phyloP scores from a whole-genome alignment of 2,888 invertebrate genomes.

The Gastracanthus pulcherrimus region DNA sequence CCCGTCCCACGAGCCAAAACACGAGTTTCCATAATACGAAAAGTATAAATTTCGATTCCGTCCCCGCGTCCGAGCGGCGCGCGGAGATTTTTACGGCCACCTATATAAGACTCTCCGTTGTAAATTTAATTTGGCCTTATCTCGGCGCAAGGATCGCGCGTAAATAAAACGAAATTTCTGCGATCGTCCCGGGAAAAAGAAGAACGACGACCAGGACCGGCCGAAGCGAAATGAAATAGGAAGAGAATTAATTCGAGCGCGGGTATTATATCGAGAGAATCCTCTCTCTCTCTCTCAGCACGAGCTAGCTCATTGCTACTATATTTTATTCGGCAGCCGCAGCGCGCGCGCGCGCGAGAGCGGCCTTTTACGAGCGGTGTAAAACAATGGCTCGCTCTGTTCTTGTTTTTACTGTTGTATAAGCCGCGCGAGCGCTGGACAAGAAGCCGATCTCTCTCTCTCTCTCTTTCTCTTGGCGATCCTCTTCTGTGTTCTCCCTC shows the following conservation, averaged over 20 bases:
- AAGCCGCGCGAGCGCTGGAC: conserved; percentile 44
- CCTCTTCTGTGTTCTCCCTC: too few relatives aligned
- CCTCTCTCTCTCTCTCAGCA: background rate
- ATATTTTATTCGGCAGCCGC: conserved; percentile 66
- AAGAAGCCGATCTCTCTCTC: conserved; percentile 34
- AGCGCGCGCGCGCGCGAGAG: too few relatives aligned
- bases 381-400: conserved; percentile 72
- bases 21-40: too few relatives aligned
- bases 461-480: background rate
- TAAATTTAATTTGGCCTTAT: conserved; percentile 56
- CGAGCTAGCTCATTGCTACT: conserved; percentile 56
- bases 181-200: background rate
- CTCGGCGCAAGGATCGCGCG: conserved; percentile 37
- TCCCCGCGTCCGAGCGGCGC: background rate
- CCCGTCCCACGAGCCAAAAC: too few relatives aligned
- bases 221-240: conserved; percentile 44
- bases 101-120: conserved; percentile 11
- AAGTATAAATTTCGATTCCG: too few relatives aligned
- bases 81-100: conserved; percentile 41
- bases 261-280: background rate
- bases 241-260: conserved; percentile 50
- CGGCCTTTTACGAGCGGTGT: conserved; percentile 68
- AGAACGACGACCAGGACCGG: background rate
- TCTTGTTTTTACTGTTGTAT: conserved; percentile 65
- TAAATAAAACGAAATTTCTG: conserved; percentile 26